Base-by-base conservation (phyloP, 2,888 invertebrate species). In the Chymomyza fuscimana region DNA sequence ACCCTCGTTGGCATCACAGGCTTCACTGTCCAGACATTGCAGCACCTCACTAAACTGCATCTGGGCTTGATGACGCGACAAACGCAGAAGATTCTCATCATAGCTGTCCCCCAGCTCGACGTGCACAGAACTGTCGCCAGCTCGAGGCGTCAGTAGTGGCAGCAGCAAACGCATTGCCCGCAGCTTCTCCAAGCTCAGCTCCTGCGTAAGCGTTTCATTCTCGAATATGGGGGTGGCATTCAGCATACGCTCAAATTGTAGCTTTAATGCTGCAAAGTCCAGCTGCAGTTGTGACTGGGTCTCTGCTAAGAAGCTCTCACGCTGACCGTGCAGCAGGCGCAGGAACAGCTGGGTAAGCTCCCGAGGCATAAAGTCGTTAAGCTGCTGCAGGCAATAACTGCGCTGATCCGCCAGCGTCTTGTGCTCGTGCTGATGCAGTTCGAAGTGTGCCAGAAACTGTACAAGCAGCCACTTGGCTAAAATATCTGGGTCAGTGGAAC, bases 361-460 rank as follows among this genome's bases (percentile, higher is more conserved):
- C 0, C 73, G 78, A 0, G 90, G 90, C 83, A 90, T 61, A 36
- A 90, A 69, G 5, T 71, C 69, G 15, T 87, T 82, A 22, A 89
- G 6, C 58, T 87, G 86, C 46, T 80, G 77, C 59, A 90, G 64
- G 46, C 90, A 90, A 2, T 80, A 73, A 4, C 83, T 82, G 1
- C 81, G 81, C 66, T 88, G 89, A 5, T 76, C 78, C 9, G 68
- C 67, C 54, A 79, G 70, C 3, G 73, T 51, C 0, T 82, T 80
- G 4, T 86, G 78, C 40, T 87, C 89, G 10, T 90, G 89, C 70
- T 87, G 69, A 6, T 83, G 76, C 25, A 90, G 68, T 63, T 90
- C 87, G 50, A 90, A 90, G 36, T 89, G 87, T 0, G 79, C 81
- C n/a, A 91, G 73, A 61, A 91, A 76, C 61, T 89, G 90, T 12